A percentile compares a stretch with the other conserved stretches of the same genome.
Evolutionary conservation across 2,113 vertebrate species (phyloP).

Genomic region (Toxostoma redivivum): DNA sequence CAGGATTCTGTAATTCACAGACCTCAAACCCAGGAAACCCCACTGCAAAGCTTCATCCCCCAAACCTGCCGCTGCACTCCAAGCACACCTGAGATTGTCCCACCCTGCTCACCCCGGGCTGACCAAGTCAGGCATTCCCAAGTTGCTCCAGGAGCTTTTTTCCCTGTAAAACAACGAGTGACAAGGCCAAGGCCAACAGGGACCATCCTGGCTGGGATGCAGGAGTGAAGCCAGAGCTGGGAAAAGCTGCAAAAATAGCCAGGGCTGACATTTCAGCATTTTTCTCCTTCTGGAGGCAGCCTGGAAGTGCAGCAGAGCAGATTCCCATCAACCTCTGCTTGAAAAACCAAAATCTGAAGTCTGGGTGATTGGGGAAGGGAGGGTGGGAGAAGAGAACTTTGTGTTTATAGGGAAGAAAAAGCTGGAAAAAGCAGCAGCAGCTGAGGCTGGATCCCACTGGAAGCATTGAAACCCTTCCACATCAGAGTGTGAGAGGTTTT

Average conservation of each 20-base stretch:
- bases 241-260: background rate
- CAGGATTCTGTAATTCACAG: background rate
- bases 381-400: background rate
- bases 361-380: background rate
- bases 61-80: fast-evolving
- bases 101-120: background rate
- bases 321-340: background rate
- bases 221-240: background rate
- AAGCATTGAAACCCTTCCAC: background rate
- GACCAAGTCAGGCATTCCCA: background rate
- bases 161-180: background rate
- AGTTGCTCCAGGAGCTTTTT: background rate
- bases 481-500: too few species aligned
- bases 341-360: background rate
- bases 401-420: background rate
- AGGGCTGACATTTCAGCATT: background rate
- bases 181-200: background rate
- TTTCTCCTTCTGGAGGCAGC: background rate
- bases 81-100: background rate
- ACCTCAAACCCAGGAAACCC: background rate
- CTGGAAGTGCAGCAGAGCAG: background rate
- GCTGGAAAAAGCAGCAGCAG: background rate
- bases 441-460: fast-evolving
- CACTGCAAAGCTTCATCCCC: background rate
- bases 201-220: fast-evolving